A percentile compares a stretch with the other conserved stretches of the same genome.
Conservation (phyloP, 2,113 vertebrate genomes). For the Parus major region DNA sequence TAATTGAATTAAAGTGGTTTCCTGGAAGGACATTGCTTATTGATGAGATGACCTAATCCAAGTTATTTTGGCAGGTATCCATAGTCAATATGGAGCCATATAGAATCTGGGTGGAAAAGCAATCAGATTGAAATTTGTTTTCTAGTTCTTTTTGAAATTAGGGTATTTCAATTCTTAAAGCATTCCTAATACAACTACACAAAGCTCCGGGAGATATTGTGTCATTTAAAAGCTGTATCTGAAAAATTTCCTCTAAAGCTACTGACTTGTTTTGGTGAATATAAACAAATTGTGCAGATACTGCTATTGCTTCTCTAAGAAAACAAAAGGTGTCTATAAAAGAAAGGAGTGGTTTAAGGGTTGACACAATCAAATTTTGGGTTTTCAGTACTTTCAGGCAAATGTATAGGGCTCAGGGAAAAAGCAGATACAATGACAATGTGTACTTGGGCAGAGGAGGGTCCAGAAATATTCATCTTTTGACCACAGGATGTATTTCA, state of each 20-base stretch:
- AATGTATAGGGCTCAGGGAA: neutral
- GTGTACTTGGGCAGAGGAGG: neutral
- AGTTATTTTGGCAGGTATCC: slow-evolving; percentile 25
- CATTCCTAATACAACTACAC: neutral
- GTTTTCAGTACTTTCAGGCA: neutral
- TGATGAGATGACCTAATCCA: slow-evolving; percentile 45
- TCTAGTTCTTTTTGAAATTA: neutral
- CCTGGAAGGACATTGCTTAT: slow-evolving; percentile 60
- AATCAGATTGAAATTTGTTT: neutral
- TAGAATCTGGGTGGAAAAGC: neutral
- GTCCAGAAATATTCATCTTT: neutral
- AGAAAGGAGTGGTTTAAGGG: neutral
- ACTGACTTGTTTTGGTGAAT: neutral
- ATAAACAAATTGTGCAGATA: neutral
- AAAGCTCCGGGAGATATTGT: neutral
- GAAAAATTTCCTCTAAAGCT: neutral
- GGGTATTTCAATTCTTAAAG: neutral
- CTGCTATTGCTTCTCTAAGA: neutral
- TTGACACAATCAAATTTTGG: neutral
- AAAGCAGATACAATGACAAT: neutral
- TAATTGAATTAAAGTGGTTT: slow-evolving; percentile 66
- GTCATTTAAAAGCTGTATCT: neutral
- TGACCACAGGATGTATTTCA: neutral
- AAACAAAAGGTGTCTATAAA: neutral
- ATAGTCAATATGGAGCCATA: neutral